Evolutionary conservation across 1,140 invertebrate genomes (phyloP), one percentile per base, ranked within the genome.

Genomic region (Aphis gossypii): DNA sequence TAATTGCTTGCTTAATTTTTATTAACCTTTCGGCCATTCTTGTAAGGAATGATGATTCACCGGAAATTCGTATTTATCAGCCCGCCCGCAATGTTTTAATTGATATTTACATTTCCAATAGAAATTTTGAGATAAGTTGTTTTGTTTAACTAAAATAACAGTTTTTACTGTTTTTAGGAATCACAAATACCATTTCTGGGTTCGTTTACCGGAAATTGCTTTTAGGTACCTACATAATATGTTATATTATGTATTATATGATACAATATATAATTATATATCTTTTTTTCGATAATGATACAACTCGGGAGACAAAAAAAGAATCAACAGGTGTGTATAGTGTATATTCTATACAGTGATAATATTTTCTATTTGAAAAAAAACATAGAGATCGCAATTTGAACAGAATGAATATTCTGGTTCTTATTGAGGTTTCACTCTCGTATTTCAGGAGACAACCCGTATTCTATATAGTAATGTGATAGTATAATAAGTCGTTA

Each of bases 1-100:
- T 93, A 93, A 93, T 93, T 93, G 92, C 35, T 6, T 30, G 46
- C 41, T 93, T 93, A 86, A 93, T 93, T 93, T 48, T 93, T 93
- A 93, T 86, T 93, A 93, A 93, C 92, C 92, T 93, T 93, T 84
- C 21, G 82, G 82, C 14, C 35, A 86, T 21, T 92, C 91, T 56
- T 84, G 23, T 25, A 84, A 93, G 48, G 92, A 93, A 93, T 48
- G 48, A 41, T 35, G 46, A 51, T 44, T 56, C 41, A 56, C 92
- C 92, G 92, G 92, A 93, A 56, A 56, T 93, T 93, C 82, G 38
- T 86, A 93, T 93, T 92, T 93, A 82, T 93, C 23, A 83, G 44
- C 76, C 76, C 91, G 48, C 82, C 44, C 48, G 35, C 30, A 84
- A 84, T 93, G 82, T 54, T 84, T 93, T 92, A 92, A 92, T 84